phyloP scores from a whole-genome alignment of 92 coral and sea anemone genomes.

The Desmophyllum pertusum region DNA sequence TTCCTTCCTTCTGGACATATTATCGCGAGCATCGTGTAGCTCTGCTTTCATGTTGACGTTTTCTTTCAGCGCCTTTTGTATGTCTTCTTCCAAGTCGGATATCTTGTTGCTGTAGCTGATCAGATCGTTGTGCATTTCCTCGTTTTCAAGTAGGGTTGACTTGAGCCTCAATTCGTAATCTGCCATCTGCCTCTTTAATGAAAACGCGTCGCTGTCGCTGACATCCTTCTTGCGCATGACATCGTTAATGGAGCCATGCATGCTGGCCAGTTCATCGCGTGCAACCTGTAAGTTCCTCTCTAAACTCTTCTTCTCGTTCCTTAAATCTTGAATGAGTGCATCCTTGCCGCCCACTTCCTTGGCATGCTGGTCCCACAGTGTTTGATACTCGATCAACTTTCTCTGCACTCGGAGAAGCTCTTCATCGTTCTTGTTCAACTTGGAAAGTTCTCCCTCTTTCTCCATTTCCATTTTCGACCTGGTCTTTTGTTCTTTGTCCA shows the following conservation, averaged over 20 bases:
- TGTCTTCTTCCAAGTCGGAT: conserved; percentile 79
- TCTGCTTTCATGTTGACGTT: conserved; percentile 84
- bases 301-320: conserved; percentile 77
- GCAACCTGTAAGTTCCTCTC: conserved; percentile 85
- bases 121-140: conserved; percentile 93
- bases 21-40: conserved; percentile 83
- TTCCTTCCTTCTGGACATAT: conserved; percentile 76
- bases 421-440: conserved; percentile 67
- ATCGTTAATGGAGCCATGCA: conserved; percentile 78
- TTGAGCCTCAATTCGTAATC: conserved; percentile 81
- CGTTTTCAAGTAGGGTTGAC: conserved; percentile 82
- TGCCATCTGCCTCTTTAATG: conserved; percentile 79
- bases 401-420: conserved; percentile 72
- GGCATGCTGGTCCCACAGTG: conserved; percentile 87
- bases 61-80: conserved; percentile 82
- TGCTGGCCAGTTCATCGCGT: conserved; percentile 86
- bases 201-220: conserved; percentile 82
- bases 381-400: conserved; percentile 85
- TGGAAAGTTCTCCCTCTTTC: conserved; percentile 62
- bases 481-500: conserved; percentile 67
- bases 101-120: conserved; percentile 85
- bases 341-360: conserved; percentile 85
- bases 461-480: conserved; percentile 69
- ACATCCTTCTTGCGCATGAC: conserved; percentile 88
- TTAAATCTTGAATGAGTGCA: conserved; percentile 77